Evolutionary conservation across 2,888 invertebrate genomes (phyloP).

Genomic region (Theretra japonica): DNA sequence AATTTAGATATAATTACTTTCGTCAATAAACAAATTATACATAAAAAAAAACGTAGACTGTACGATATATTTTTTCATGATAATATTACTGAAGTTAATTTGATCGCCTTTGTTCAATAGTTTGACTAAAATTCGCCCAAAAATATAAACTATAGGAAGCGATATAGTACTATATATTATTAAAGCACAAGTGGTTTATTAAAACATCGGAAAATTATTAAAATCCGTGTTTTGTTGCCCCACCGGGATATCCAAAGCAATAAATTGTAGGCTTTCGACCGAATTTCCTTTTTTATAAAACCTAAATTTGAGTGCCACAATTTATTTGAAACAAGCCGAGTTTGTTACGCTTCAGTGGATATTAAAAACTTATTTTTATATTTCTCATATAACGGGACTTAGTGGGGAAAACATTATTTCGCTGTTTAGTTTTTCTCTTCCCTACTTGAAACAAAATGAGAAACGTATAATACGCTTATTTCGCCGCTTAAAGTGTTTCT

Average conservation of each 20-base stretch:
- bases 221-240: slow-evolving; percentile 11
- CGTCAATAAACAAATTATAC: no score
- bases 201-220: slow-evolving; percentile 11
- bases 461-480: slow-evolving; percentile 8
- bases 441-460: slow-evolving; percentile 14
- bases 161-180: neutral
- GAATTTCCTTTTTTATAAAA: slow-evolving; percentile 20
- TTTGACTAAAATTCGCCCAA: neutral
- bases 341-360: slow-evolving; percentile 17
- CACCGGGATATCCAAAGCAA: neutral
- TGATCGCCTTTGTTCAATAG: neutral
- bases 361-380: slow-evolving; percentile 21
- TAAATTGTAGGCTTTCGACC: slow-evolving; percentile 19
- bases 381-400: slow-evolving; percentile 14
- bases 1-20: no score
- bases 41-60: no score
- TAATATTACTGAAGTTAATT: no score
- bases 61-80: no score
- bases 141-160: neutral
- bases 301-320: slow-evolving; percentile 19
- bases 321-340: slow-evolving; percentile 21
- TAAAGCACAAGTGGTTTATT: slow-evolving; percentile 14
- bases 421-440: slow-evolving; percentile 5
- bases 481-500: neutral
- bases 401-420: neutral